Evolutionary conservation across 2,888 invertebrate genomes (phyloP).

Genomic region (Pollenia griseotomentosa): DNA sequence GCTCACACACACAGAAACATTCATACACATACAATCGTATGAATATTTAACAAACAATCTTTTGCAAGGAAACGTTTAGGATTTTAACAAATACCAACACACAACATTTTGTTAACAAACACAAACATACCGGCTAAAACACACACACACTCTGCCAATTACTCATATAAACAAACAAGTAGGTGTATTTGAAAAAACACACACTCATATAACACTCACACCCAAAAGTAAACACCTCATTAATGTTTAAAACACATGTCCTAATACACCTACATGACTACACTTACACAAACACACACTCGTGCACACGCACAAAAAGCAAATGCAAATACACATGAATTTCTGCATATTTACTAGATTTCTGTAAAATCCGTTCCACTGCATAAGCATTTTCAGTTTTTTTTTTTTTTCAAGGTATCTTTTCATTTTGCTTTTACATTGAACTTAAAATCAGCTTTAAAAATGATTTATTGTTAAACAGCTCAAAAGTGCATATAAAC

Average conservation of each 20-base stretch:
- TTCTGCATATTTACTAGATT: not conserved
- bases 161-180: not conserved
- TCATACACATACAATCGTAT: slow-evolving; percentile 6
- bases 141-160: not conserved
- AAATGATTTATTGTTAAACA: slow-evolving; percentile 67
- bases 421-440: slow-evolving; percentile 40
- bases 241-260: slow-evolving; percentile 6
- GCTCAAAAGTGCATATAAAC: slow-evolving; percentile 42
- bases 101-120: slow-evolving; percentile 27
- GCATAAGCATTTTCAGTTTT: not conserved
- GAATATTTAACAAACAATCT: slow-evolving; percentile 28
- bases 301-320: not conserved
- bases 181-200: not conserved
- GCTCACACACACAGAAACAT: not conserved
- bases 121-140: not conserved
- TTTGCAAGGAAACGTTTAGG: slow-evolving; percentile 53
- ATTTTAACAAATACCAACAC: slow-evolving; percentile 47
- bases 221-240: not conserved
- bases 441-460: slow-evolving; percentile 68
- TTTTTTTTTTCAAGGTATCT: not conserved
- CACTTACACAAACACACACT: not conserved
- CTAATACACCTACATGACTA: not conserved
- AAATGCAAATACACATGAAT: slow-evolving; percentile 11
- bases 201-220: no score
- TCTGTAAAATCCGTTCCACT: slow-evolving; percentile 19